phyloP scores from a whole-genome alignment of 2,888 invertebrate genomes.

The Lumbricus terrestris region DNA sequence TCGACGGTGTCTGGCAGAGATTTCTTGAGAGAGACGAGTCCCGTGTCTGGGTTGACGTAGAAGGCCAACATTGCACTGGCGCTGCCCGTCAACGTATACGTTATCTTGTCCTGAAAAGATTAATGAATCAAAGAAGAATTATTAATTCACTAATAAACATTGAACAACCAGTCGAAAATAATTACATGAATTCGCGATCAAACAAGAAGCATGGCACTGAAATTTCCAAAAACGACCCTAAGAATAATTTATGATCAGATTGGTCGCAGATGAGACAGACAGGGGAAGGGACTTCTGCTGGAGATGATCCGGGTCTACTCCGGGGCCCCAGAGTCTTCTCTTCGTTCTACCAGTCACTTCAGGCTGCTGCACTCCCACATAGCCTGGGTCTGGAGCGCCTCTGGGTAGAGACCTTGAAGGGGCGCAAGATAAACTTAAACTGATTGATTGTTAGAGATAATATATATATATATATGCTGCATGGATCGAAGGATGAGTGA shows the following conservation, averaged over 20 bases:
- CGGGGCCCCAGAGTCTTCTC: no score
- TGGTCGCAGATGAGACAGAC: neutral
- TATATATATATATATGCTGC: neutral
- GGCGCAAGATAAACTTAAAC: neutral
- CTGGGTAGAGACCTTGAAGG: no score
- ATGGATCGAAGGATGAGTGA: neutral
- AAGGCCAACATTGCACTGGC: slow-evolving; percentile 36
- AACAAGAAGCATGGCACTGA: neutral
- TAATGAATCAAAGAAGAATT: neutral
- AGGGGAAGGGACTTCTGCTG: no score
- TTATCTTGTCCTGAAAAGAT: slow-evolving; percentile 38
- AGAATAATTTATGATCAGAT: neutral
- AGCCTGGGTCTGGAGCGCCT: no score
- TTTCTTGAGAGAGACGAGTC: slow-evolving; percentile 41
- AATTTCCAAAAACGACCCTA: neutral
- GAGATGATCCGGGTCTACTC: no score
- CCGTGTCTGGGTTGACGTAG: slow-evolving; percentile 40
- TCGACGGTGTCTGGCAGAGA: slow-evolving; percentile 38
- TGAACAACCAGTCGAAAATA: neutral
- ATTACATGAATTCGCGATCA: neutral
- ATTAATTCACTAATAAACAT: neutral
- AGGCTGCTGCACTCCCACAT: no score
- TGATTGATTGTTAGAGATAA: no score
- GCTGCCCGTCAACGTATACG: slow-evolving; percentile 36
- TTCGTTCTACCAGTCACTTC: no score